Conservation (phyloP, 2,113 vertebrate species). For the Ascaphus truei region DNA sequence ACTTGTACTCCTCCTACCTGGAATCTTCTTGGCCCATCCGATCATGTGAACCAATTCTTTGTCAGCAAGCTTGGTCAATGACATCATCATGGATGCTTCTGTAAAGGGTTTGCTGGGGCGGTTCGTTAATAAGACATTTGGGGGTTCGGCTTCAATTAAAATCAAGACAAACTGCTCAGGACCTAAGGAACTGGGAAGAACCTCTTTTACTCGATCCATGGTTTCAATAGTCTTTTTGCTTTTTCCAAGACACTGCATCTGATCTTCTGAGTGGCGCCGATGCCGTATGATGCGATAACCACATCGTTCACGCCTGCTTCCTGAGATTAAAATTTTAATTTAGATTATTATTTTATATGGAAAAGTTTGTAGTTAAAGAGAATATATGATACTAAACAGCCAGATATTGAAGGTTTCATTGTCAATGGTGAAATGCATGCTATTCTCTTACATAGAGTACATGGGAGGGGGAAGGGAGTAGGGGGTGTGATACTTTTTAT, state of each 20-base stretch:
- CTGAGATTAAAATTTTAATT: slow-evolving; percentile 48
- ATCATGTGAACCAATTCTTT: slow-evolving; percentile 96
- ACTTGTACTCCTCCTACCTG: slow-evolving; percentile 73
- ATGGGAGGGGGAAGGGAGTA: no score
- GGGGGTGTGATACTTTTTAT: no score
- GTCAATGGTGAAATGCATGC: no score
- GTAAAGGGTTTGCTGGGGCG: slow-evolving; percentile 86
- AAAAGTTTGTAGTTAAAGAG: neutral
- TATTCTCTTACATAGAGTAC: no score
- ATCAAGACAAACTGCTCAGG: slow-evolving; percentile 85
- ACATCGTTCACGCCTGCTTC: slow-evolving; percentile 83
- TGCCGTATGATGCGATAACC: slow-evolving; percentile 75
- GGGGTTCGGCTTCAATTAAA: slow-evolving; percentile 88
- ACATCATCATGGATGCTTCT: slow-evolving; percentile 94
- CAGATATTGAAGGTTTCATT: no score
- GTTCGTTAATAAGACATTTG: slow-evolving; percentile 80
- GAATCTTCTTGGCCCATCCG: slow-evolving; percentile 96
- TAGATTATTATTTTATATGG: neutral
- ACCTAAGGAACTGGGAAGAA: slow-evolving; percentile 56
- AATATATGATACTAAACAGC: no score
- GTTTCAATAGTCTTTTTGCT: slow-evolving; percentile 40
- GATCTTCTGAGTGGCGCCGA: slow-evolving; percentile 59
- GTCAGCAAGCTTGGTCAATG: slow-evolving; percentile 91
- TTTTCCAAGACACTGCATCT: slow-evolving; percentile 51
- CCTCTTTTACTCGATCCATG: slow-evolving; percentile 33